Base-by-base conservation (phyloP, 2,113 vertebrate genomes). In the Microcebus murinus region DNA sequence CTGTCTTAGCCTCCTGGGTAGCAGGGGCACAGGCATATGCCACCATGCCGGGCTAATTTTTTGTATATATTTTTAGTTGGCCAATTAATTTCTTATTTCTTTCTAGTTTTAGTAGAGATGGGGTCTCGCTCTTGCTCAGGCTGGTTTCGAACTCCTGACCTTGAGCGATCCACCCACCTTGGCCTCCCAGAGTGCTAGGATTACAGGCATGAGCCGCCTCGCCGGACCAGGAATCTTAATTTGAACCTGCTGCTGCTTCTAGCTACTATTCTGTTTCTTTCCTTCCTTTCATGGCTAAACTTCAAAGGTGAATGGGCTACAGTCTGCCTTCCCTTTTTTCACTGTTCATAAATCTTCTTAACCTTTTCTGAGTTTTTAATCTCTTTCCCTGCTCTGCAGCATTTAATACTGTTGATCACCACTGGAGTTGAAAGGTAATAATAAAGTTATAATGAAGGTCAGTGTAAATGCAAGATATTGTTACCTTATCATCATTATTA, bases 291-390 rank as follows among this genome's bases (percentile, higher is more conserved):
- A 55, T 48, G 74, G 31, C 25, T 36, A 76, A 36, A 83, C 18
- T 82, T 96, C 65, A 90, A 6, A 74, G 57, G 59, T 86, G 25
- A 80, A 0, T 50, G 70, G n/a, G 23, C 42, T 29, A 84, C 9
- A 67, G 11, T 70, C 63, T 89, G 29, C 21, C 74, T 74, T 87
- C 61, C 85, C 31, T 79, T 85, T 94, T 88, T 59, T 45, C n/a
- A 34, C 6, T 92, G 45, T 81, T 79, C 52, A 61, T 89, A 52
- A 96, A 70, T 17, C 61, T 88, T 83, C 77, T 95, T 88, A 81
- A 88, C 34, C 23, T 67, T 89, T 57, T 71, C 42, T 90, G 42
- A 79, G 71, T 63, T 80, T 96, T 73, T 96, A 55, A 80, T 55
- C 34, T 71, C 55, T 90, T 73, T 81, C 42, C 34, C 71, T 48